phyloP scores from a whole-genome alignment of 2,888 invertebrate genomes.

The Netelia fuscicornis region DNA sequence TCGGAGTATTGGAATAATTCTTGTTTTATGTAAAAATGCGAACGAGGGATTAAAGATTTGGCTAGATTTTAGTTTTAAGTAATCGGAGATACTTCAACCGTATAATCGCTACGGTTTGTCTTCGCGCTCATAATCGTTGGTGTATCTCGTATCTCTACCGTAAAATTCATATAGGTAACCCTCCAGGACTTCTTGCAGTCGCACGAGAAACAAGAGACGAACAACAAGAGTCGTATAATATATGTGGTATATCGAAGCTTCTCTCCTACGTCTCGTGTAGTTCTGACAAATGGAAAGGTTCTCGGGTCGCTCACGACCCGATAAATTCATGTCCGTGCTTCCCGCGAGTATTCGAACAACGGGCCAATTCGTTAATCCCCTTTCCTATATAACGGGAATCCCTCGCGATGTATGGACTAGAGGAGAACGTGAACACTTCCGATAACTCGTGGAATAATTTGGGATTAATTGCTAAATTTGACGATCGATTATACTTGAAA shows the following conservation, averaged over 20 bases:
- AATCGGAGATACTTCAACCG: slow-evolving; percentile 19
- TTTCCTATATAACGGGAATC: slow-evolving; percentile 40
- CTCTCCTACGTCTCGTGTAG: slow-evolving; percentile 44
- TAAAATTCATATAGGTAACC: slow-evolving; percentile 24
- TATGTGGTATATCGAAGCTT: slow-evolving; percentile 56
- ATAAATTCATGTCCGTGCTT: slow-evolving; percentile 65
- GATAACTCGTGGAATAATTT: not conserved
- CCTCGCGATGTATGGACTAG: not conserved
- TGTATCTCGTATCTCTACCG: slow-evolving; percentile 44
- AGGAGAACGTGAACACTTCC: not conserved
- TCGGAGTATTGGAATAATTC: too few species aligned
- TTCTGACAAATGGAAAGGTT: slow-evolving; percentile 70
- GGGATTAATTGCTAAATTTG: not conserved
- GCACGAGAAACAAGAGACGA: slow-evolving; percentile 44
- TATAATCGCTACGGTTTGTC: slow-evolving; percentile 53
- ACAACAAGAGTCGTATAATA: slow-evolving; percentile 34
- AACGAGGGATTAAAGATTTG: not conserved
- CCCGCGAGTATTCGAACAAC: slow-evolving; percentile 52
- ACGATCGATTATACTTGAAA: not conserved
- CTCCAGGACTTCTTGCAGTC: slow-evolving; percentile 22
- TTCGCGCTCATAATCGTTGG: slow-evolving; percentile 53
- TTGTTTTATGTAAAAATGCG: not conserved
- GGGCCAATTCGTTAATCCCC: slow-evolving; percentile 65
- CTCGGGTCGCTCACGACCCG: slow-evolving; percentile 65
- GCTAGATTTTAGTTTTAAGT: slow-evolving; percentile 16